phyloP scores from a whole-genome alignment of 2,113 vertebrate species.

The Mastomys coucha region DNA sequence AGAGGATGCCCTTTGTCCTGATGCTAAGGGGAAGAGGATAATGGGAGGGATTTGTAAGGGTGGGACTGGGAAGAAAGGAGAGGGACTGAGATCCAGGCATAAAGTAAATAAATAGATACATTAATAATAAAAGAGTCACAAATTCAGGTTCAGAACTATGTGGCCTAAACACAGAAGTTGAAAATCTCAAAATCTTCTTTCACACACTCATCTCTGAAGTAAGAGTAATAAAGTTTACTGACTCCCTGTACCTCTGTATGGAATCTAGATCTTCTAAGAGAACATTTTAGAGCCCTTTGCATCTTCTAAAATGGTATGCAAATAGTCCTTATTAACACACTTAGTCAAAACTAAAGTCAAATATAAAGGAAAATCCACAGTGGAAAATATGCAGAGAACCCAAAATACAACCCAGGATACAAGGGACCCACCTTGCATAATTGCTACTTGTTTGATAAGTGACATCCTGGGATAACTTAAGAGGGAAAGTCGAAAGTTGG shows the following conservation, averaged over 20 bases:
- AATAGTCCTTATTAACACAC: neutral
- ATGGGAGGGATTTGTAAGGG: too few relatives aligned
- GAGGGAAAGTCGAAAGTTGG: neutral
- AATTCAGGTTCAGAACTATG: neutral
- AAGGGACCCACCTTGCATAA: neutral
- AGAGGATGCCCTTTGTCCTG: too few relatives aligned
- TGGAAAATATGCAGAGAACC: neutral
- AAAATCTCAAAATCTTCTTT: neutral
- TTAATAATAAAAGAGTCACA: neutral
- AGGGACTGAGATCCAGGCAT: too few relatives aligned
- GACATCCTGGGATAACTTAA: neutral
- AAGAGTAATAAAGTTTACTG: neutral
- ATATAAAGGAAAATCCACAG: neutral
- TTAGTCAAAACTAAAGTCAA: neutral
- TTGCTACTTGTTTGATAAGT: neutral
- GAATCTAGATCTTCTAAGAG: neutral
- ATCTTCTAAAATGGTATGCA: neutral
- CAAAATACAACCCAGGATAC: neutral
- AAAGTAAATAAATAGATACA: too few relatives aligned
- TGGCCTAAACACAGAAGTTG: neutral
- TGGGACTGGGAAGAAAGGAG: too few relatives aligned
- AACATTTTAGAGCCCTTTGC: neutral
- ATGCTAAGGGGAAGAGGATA: too few relatives aligned
- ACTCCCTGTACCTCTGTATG: neutral
- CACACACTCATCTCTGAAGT: neutral